phyloP scores from a whole-genome alignment of 2,888 invertebrate species.

The Clitarchus hookeri region DNA sequence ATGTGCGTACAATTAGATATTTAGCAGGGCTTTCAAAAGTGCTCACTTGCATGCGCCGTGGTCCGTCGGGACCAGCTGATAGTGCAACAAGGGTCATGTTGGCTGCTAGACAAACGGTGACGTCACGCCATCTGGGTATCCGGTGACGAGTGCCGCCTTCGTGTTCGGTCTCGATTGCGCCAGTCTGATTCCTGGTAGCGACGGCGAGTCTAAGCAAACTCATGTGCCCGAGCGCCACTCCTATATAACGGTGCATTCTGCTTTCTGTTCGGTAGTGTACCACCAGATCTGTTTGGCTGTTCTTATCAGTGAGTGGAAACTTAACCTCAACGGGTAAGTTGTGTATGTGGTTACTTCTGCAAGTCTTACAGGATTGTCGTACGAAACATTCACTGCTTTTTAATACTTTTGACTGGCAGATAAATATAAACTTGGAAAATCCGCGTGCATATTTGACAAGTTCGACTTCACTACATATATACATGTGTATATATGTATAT shows the following conservation, averaged over 20 bases:
- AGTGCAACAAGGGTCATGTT: not conserved
- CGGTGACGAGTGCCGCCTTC: not conserved
- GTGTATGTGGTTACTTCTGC: too few relatives aligned
- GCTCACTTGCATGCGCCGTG: too few relatives aligned
- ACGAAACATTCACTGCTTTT: too few relatives aligned
- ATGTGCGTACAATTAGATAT: too few relatives aligned
- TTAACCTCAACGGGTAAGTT: not conserved
- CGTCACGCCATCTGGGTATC: constrained; percentile 14
- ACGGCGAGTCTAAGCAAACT: not conserved
- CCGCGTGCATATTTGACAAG: too few relatives aligned
- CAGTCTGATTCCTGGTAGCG: not conserved
- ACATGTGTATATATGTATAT: too few relatives aligned
- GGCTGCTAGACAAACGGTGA: not conserved
- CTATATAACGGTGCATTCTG: not conserved
- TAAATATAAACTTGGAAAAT: too few relatives aligned
- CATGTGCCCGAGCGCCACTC: not conserved
- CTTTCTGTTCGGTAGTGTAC: not conserved
- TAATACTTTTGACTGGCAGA: too few relatives aligned
- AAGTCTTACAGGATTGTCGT: too few relatives aligned
- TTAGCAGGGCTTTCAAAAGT: too few relatives aligned
- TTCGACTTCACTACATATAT: too few relatives aligned
- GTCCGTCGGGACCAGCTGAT: too few relatives aligned
- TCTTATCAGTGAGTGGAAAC: not conserved
- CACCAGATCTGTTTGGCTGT: not conserved
- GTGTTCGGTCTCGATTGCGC: not conserved